These are phyloP conservation scores for Crotalus viridis DNA, from an alignment of 2,113 vertebrate genomes.

Conservation along the genomic window DNA sequence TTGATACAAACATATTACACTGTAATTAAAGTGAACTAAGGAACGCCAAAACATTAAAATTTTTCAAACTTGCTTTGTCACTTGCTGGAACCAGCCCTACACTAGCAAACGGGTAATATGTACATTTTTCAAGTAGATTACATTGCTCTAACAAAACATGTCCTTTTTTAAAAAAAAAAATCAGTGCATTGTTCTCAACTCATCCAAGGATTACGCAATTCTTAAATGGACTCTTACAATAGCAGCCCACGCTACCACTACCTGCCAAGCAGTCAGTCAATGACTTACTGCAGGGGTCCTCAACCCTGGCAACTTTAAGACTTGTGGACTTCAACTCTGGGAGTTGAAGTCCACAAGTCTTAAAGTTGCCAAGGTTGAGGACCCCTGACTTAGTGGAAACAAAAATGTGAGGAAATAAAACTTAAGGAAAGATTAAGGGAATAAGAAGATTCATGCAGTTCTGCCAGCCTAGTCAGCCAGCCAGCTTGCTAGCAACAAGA, in stretches of 20 bases:
- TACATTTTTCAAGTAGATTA: conserved; percentile 82
- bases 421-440: conserved; percentile 75
- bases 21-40: conserved; percentile 77
- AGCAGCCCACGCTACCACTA: conserved; percentile 77
- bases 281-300: conserved; percentile 22
- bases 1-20: conserved; percentile 78
- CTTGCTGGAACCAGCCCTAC: conserved; percentile 76
- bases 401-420: conserved; percentile 68
- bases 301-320: no score
- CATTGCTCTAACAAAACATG: conserved; percentile 72
- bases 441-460: conserved; percentile 79
- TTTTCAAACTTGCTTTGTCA: conserved; percentile 79
- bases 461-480: conserved; percentile 83
- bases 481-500: conserved; percentile 96
- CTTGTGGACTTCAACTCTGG: no score
- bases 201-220: conserved; percentile 68
- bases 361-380: no score
- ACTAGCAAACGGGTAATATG: conserved; percentile 79
- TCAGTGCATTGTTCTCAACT: conserved; percentile 77
- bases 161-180: conserved; percentile 57
- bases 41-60: conserved; percentile 80
- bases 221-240: conserved; percentile 70
- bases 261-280: conserved; percentile 76
- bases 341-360: no score
- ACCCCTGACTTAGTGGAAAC: conserved; percentile 64